Conservation (phyloP, 2,113 vertebrate species). For the Scomber japonicus region DNA sequence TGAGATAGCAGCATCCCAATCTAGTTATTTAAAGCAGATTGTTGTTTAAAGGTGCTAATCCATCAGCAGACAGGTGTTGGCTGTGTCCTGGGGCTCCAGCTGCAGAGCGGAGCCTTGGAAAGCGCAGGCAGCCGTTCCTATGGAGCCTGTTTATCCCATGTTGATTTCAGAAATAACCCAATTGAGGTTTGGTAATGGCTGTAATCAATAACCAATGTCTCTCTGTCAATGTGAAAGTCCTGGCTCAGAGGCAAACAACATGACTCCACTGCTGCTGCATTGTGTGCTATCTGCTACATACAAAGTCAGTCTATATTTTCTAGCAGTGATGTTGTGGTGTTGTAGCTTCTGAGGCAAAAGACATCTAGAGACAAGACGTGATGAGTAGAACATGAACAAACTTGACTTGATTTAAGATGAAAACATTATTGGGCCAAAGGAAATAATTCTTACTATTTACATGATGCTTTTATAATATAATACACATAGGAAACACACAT, state of each 20-base stretch:
- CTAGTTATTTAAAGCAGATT: conserved; percentile 45
- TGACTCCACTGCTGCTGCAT: conserved; percentile 1
- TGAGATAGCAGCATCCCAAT: conserved; percentile 14
- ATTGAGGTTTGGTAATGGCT: conserved; percentile 57
- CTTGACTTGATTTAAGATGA: no score
- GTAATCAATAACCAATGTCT: conserved; percentile 76
- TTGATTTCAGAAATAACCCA: conserved; percentile 61
- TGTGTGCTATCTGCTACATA: neutral
- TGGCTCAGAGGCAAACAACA: conserved; percentile 2
- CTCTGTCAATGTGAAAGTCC: conserved; percentile 26
- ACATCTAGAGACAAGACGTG: no score
- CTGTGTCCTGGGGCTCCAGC: conserved; percentile 55
- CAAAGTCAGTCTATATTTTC: neutral
- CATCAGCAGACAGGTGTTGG: conserved; percentile 65
- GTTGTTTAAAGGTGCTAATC: conserved; percentile 63
- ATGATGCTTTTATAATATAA: no score
- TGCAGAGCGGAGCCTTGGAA: conserved; percentile 46
- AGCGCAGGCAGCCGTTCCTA: conserved; percentile 41
- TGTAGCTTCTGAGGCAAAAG: no score
- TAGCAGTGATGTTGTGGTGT: no score
- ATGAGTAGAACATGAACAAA: no score
- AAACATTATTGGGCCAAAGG: no score
- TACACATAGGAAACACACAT: no score
- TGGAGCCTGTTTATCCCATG: conserved; percentile 59
- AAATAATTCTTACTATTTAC: no score